phyloP scores from a whole-genome alignment of 2,797 vertebrate species.

The Cuculus canorus region DNA sequence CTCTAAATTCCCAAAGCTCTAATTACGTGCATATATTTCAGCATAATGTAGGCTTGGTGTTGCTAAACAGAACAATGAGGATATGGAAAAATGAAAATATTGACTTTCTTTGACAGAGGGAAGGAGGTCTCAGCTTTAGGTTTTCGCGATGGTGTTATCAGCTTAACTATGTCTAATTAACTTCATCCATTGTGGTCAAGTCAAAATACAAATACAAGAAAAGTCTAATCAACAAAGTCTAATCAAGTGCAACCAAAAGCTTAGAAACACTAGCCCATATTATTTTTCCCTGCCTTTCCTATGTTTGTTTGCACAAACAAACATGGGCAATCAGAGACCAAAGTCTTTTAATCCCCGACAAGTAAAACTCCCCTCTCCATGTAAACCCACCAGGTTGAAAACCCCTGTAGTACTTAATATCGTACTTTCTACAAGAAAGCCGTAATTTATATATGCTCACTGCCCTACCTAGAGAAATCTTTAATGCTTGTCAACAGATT shows the following conservation, averaged over 20 bases:
- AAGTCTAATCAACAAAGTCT: background rate
- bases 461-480: background rate
- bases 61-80: constrained; percentile 18
- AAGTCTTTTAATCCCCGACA: background rate
- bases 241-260: background rate
- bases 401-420: fast-evolving
- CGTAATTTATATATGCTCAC: fast-evolving
- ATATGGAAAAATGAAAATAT: constrained; percentile 48
- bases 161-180: constrained; percentile 26
- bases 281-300: background rate
- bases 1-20: constrained; percentile 38
- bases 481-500: background rate
- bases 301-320: too few species aligned
- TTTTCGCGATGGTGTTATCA: constrained; percentile 15
- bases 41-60: background rate
- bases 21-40: constrained; percentile 36
- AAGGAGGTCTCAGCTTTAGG: constrained; percentile 9
- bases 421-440: background rate
- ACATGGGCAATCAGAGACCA: too few species aligned
- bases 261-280: background rate
- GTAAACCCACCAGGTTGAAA: background rate
- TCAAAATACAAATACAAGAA: background rate
- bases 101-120: constrained; percentile 42
- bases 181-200: background rate
- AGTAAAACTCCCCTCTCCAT: background rate